Evolutionary conservation across 2,888 invertebrate genomes (phyloP).

Genomic region (Luffia ferchaultella): DNA sequence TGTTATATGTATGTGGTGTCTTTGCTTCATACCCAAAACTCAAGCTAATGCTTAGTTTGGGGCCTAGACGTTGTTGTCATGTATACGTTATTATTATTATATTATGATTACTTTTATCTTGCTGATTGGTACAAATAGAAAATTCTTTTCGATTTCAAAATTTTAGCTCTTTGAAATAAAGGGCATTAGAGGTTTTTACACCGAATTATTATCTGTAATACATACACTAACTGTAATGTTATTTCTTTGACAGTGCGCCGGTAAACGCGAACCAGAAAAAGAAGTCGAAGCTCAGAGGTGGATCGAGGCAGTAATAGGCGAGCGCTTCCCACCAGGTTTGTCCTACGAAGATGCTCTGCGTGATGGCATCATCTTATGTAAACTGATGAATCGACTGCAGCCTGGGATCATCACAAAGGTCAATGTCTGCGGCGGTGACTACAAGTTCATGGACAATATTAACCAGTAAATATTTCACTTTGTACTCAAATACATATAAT

Average conservation of each 20-base stretch:
- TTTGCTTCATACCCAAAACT: too few species aligned
- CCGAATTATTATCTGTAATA: too few species aligned
- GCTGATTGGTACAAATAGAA: too few species aligned
- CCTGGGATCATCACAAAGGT: constrained; percentile 87
- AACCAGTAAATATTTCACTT: constrained; percentile 75
- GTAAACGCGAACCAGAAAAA: constrained; percentile 81
- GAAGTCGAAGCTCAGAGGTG: constrained; percentile 84
- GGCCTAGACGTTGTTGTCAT: too few species aligned
- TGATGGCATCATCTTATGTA: constrained; percentile 87
- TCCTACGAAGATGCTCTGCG: constrained; percentile 82
- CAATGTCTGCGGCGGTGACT: constrained; percentile 86
- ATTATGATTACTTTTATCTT: too few species aligned
- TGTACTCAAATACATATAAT: too few species aligned
- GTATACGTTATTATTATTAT: too few species aligned
- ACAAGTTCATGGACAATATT: constrained; percentile 97
- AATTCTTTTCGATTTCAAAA: too few species aligned
- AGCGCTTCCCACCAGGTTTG: constrained; percentile 74
- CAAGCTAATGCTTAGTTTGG: too few species aligned
- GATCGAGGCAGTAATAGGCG: constrained; percentile 84
- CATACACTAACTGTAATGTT: background rate
- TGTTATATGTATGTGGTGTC: too few species aligned
- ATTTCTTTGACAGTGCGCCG: constrained; percentile 71
- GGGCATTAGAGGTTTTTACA: too few species aligned
- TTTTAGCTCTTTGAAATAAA: too few species aligned
- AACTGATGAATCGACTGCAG: constrained; percentile 86